Conservation (phyloP, 2,797 vertebrate genomes). For the Percopsis omiscomaycus region DNA sequence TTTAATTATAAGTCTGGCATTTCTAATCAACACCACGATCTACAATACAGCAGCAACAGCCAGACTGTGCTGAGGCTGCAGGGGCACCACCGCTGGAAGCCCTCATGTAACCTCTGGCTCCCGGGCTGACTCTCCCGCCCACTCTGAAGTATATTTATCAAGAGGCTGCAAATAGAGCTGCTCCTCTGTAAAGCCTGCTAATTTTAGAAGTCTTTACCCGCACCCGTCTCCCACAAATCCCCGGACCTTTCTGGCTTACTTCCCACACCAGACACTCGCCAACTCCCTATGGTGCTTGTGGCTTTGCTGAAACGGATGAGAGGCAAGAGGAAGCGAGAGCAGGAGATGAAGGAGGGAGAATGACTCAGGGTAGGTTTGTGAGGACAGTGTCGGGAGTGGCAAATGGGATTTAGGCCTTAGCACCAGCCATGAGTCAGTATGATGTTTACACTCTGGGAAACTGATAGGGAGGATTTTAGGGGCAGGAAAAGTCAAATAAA, state of each 20-base stretch:
- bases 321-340: slow-evolving; percentile 34
- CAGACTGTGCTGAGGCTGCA: too few species aligned
- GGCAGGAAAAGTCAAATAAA: slow-evolving; percentile 21
- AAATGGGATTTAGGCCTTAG: slow-evolving; percentile 67
- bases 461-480: slow-evolving; percentile 11
- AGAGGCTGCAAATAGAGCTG: slow-evolving; percentile 53
- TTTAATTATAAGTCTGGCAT: too few species aligned
- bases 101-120: slow-evolving; percentile 32
- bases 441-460: slow-evolving; percentile 51
- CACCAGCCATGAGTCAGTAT: slow-evolving; percentile 68
- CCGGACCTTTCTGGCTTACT: slow-evolving; percentile 65
- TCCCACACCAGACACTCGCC: slow-evolving; percentile 56
- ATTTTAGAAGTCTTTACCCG: slow-evolving; percentile 71
- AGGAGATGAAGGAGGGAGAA: slow-evolving; percentile 7
- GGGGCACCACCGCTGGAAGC: neutral
- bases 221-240: slow-evolving; percentile 66
- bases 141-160: slow-evolving; percentile 42
- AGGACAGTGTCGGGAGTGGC: slow-evolving; percentile 34
- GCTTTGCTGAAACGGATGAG: slow-evolving; percentile 53
- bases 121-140: slow-evolving; percentile 12
- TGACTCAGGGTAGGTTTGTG: slow-evolving; percentile 58
- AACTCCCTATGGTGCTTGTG: slow-evolving; percentile 49
- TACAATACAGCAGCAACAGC: too few species aligned
- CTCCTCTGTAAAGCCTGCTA: slow-evolving; percentile 52
- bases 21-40: too few species aligned